Evolutionary conservation across 2,888 invertebrate genomes (phyloP), one percentile per base, ranked within the genome.

Genomic region (Amiota minor): DNA sequence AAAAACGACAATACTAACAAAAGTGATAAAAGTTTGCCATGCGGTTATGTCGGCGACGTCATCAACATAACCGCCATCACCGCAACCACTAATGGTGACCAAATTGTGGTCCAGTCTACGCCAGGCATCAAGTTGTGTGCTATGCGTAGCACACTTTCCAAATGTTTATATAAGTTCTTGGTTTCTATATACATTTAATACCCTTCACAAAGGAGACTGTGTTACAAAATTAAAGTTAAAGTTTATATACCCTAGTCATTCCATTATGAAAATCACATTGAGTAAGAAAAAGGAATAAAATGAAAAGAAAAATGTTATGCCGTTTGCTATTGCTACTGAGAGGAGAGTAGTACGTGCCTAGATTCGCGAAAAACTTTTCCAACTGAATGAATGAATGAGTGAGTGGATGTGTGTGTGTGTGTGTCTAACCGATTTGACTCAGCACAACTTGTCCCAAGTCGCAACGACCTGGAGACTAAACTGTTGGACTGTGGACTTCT

Each of bases 51-150:
- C 35, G 35, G 35, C 35, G 35, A 35, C 35, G 35, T 35, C 35
- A 35, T 35, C 35, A 35, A 35, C 35, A 35, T 59, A n/a, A 23
- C 59, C 23, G 9, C 16, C 59, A 59, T 10, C 20, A 59, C 18
- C 9, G 59, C 20, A 18, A 18, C 18, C 65, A 45, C 65, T 65
- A 65, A 65, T 65, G 65, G 65, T n/a, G 14, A 11, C 62, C 23
- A 53, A 9, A 12, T 59, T 59, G 62, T 62, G 23, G 62, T 45
- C n/a, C 45, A 6, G 35, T 35, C 35, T 35, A 35, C 35, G 2
- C 6, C 6, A 35, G 59, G 35, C 62, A 46, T 62, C 53, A 20
- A 16, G 23, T n/a, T 20, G 47, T 65, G 65, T 47, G 47, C 46
- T 47, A 65, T 65, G 45, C 65, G 65, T 65, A 14, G 35, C 65